These are phyloP conservation scores for Rhinella marina DNA, from an alignment of 2,797 vertebrate genomes.

Conservation along the genomic window DNA sequence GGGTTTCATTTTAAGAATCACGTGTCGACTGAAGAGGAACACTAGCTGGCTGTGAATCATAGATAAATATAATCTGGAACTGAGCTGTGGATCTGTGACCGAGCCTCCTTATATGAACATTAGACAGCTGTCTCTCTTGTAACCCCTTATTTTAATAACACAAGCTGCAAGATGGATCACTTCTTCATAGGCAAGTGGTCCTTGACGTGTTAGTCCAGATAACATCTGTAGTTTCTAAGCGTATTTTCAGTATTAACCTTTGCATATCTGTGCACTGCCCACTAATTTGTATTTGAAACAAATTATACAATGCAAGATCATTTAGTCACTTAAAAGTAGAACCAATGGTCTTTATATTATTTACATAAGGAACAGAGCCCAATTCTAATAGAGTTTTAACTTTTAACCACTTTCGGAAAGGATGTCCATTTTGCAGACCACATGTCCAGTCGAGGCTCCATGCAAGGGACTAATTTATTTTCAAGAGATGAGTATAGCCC, in stretches of 20 bases:
- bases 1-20: conserved; percentile 39
- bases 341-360: background rate
- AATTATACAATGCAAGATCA: background rate
- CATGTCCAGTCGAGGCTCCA: too few species aligned
- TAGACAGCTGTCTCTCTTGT: conserved; percentile 22
- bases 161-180: background rate
- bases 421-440: too few species aligned
- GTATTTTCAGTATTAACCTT: background rate
- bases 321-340: background rate
- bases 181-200: background rate
- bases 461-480: too few species aligned
- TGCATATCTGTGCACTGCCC: background rate
- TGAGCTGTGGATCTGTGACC: conserved; percentile 36
- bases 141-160: conserved; percentile 14
- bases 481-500: too few species aligned
- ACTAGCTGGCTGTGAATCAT: conserved; percentile 53
- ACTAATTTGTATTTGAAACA: background rate
- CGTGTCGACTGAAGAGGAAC: conserved; percentile 40
- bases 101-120: conserved; percentile 54
- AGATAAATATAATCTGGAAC: conserved; percentile 60
- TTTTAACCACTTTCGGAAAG: too few species aligned
- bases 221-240: conserved; percentile 2
- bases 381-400: background rate
- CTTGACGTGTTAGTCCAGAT: background rate
- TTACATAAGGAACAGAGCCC: background rate